Percentiles rank a stretch among this genome's conserved stretches.
Evolutionary conservation across 2,797 vertebrate species (phyloP).

Genomic region (Loriculus beryllinus): DNA sequence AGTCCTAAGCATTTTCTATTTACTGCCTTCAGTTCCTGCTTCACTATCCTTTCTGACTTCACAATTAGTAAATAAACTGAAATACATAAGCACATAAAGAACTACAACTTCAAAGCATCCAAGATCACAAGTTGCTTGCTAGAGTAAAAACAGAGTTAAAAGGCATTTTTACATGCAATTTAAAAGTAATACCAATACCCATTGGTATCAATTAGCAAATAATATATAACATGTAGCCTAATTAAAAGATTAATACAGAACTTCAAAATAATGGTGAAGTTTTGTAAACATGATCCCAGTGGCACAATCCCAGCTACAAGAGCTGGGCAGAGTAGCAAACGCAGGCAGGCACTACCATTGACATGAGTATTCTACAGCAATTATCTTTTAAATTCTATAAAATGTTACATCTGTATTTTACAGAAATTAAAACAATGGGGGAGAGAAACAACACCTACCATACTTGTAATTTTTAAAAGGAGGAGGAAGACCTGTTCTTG

Average conservation of each 20-base stretch:
- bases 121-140: constrained; percentile 43
- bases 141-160: constrained; percentile 53
- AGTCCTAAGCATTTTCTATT: constrained; percentile 43
- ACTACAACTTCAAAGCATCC: constrained; percentile 37
- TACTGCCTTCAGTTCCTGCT: constrained; percentile 25
- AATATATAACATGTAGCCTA: constrained; percentile 1
- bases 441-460: constrained; percentile 78
- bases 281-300: background rate
- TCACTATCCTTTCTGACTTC: constrained; percentile 45
- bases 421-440: background rate
- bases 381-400: background rate
- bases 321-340: background rate
- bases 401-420: background rate
- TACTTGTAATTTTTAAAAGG: constrained; percentile 88
- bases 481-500: constrained; percentile 81
- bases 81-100: constrained; percentile 34
- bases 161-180: constrained; percentile 45
- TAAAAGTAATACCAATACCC: constrained; percentile 63
- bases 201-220: constrained; percentile 43
- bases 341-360: background rate
- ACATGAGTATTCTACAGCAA: background rate
- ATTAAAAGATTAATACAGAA: constrained; percentile 41
- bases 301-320: background rate
- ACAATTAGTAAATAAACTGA: constrained; percentile 63
- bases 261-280: background rate